These are phyloP conservation scores for Cheiracanthium punctorium DNA, from an alignment of 2,888 invertebrate genomes.

Conservation along the genomic window DNA sequence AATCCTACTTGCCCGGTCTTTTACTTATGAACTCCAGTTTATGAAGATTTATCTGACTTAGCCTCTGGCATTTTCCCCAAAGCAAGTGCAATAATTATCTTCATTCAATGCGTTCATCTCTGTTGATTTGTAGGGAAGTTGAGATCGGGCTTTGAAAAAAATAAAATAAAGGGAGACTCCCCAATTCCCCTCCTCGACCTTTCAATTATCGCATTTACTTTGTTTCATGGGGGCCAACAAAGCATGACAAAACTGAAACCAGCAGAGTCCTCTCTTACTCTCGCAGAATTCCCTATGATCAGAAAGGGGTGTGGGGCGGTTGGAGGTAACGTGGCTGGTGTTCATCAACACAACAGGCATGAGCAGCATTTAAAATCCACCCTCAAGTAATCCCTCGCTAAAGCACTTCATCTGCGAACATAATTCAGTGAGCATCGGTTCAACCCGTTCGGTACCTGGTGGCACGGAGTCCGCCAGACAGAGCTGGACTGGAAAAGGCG, in stretches of 20 bases:
- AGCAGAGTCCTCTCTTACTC: background rate
- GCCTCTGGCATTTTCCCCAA: constrained; percentile 32
- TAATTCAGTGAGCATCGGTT: constrained; percentile 25
- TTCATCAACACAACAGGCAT: background rate
- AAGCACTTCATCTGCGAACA: constrained; percentile 43
- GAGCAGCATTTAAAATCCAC: constrained; percentile 56
- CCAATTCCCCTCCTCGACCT: constrained; percentile 24
- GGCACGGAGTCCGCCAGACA: background rate
- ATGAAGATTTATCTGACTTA: constrained; percentile 52
- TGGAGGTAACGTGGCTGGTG: background rate
- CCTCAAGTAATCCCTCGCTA: constrained; percentile 6
- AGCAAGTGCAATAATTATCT: constrained; percentile 47
- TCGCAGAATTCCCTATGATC: background rate
- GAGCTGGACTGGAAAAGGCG: background rate
- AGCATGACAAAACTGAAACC: constrained; percentile 14
- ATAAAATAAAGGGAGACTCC: background rate
- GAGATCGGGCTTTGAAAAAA: too few relatives aligned
- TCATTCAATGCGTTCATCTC: constrained; percentile 49
- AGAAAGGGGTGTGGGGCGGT: background rate
- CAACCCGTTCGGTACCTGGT: background rate
- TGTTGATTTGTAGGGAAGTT: constrained; percentile 31
- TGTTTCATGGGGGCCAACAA: constrained; percentile 11
- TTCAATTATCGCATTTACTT: constrained; percentile 45
- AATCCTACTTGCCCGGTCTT: constrained; percentile 35
- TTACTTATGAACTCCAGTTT: constrained; percentile 53